Conservation (phyloP, 1,140 invertebrate genomes). For the Palaemon carinicauda region DNA sequence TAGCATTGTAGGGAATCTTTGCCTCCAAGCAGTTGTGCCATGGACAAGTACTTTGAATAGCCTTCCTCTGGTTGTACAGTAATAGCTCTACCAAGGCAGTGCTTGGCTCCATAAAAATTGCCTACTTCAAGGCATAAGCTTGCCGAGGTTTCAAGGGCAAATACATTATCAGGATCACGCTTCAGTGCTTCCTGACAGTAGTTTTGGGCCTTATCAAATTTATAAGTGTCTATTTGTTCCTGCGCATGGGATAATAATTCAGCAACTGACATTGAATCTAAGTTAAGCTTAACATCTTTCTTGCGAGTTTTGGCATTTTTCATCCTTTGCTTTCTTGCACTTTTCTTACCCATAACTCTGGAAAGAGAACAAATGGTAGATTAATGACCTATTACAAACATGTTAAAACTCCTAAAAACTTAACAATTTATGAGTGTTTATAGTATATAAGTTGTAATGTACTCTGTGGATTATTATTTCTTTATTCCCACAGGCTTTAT, state of each 20-base stretch:
- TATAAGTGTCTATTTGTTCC: slow-evolving; percentile 28
- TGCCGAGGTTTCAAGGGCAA: slow-evolving; percentile 64
- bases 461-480: too few relatives aligned
- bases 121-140: slow-evolving; percentile 64
- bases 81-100: slow-evolving; percentile 64
- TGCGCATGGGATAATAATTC: slow-evolving; percentile 13
- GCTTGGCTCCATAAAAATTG: slow-evolving; percentile 64
- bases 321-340: too few relatives aligned
- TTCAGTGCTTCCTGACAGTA: slow-evolving; percentile 61
- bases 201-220: slow-evolving; percentile 20
- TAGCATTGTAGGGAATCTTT: slow-evolving; percentile 64
- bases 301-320: background rate
- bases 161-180: slow-evolving; percentile 63
- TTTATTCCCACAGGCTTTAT: too few relatives aligned
- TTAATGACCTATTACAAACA: too few relatives aligned
- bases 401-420: too few relatives aligned
- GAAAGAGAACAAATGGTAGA: too few relatives aligned
- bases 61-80: slow-evolving; percentile 64
- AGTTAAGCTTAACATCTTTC: background rate
- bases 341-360: too few relatives aligned
- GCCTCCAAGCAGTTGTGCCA: slow-evolving; percentile 65
- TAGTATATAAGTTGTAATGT: too few relatives aligned
- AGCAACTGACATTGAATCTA: background rate
- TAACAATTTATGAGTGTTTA: too few relatives aligned
- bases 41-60: slow-evolving; percentile 65